These are phyloP conservation scores for Zaprionus ghesquierei DNA, from an alignment of 1,140 invertebrate species.

Conservation along the genomic window DNA sequence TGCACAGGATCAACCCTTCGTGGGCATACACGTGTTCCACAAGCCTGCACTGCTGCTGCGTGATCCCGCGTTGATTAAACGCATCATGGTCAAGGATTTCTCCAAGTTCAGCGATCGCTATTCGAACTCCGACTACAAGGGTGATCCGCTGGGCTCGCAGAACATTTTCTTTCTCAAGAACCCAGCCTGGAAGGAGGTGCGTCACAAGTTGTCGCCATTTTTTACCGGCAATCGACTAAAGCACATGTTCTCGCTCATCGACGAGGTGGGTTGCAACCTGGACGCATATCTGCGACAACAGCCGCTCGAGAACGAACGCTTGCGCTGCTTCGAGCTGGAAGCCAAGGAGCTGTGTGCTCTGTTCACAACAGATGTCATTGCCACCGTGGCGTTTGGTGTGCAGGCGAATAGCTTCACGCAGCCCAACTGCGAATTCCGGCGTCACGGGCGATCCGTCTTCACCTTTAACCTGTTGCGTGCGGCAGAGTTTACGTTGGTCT, in stretches of 20 bases:
- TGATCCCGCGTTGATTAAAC: conserved; percentile 84
- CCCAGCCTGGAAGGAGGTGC: conserved; percentile 84
- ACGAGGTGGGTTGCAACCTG: conserved; percentile 74
- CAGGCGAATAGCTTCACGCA: conserved; percentile 84
- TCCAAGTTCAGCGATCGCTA: conserved; percentile 74
- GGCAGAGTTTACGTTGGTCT: conserved; percentile 83
- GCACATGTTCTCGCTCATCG: conserved; percentile 84
- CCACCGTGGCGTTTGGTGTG: conserved; percentile 85
- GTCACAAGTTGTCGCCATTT: conserved; percentile 84
- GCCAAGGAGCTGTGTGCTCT: conserved; percentile 84
- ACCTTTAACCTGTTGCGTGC: conserved; percentile 84
- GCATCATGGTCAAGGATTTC: conserved; percentile 84
- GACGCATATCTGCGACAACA: conserved; percentile 65
- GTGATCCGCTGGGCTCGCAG: conserved; percentile 65
- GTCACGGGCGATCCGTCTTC: conserved; percentile 83
- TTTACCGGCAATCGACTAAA: conserved; percentile 85
- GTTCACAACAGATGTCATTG: conserved; percentile 86
- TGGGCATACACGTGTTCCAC: conserved; percentile 83
- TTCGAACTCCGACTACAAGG: conserved; percentile 83
- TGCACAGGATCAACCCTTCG: conserved; percentile 61
- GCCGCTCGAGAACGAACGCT: conserved; percentile 51
- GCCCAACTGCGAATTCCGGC: conserved; percentile 83
- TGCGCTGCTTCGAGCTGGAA: conserved; percentile 68
- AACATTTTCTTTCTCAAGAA: conserved; percentile 79
- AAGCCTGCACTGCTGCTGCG: conserved; percentile 83